Base-by-base conservation (phyloP, 1,140 invertebrate genomes). In the Pseudomyrmex gracilis region DNA sequence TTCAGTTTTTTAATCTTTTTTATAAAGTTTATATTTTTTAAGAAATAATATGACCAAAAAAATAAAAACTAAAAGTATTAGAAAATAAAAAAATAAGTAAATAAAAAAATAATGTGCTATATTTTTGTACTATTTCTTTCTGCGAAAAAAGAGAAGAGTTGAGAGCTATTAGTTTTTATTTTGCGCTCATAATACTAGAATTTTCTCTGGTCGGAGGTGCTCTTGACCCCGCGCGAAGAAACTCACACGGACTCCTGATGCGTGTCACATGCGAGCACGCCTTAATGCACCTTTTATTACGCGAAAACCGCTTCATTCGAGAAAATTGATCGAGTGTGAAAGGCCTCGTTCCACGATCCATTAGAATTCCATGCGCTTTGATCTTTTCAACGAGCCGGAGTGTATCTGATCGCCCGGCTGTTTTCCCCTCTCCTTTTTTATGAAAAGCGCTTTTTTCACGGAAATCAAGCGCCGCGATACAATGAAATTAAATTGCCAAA, bases 261-360 rank as follows among this genome's bases (percentile, higher is more conserved):
- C 67, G 80, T 60, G 85, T 73, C 83, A 64, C 63, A 64, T 70
- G 88, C 88, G 84, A 74, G 82, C 82, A 92, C 89, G 91, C 91
- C 84, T 91, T 90, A 89, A 85, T 91, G 91, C 90, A 92, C 87
- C 92, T 92, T 93, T 93, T 92, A 93, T 93, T 85, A 87, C 73
- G 86, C 87, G 90, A 88, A 91, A 92, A 92, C 88, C 85, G 63
- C 87, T 86, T 87, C 87, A 90, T 90, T 92, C 86, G 89, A 86
- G 88, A 61, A 87, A 91, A 90, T 93, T 88, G 90, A 93, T 93
- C 89, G 90, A 90, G 89, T 89, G 91, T 87, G 91, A 93, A 92
- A 90, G 82, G 85, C 87, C 88, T 90, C 90, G 84, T 89, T 85
- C 85, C 82, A 86, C 77, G 87, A 86, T 85, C 84, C 86, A 86